These are phyloP conservation scores for Crossaster papposus DNA, from an alignment of 53 echinoderm and acorn worm species.

Conservation along the genomic window DNA sequence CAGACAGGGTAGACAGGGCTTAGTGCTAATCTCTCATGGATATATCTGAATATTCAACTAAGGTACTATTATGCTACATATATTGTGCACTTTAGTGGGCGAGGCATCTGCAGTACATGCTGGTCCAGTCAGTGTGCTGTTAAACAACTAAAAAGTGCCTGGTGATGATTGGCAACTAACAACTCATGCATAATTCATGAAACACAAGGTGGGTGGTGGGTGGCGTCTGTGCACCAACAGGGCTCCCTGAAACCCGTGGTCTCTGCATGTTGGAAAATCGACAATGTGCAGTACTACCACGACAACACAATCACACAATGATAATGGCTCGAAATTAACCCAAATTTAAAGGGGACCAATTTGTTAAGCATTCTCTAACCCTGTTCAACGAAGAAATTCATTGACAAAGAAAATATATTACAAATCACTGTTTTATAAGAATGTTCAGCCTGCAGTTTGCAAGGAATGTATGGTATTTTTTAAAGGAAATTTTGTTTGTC, in stretches of 20 bases:
- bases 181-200: slow-evolving; percentile 51
- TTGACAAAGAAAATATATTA: too few relatives aligned
- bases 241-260: not conserved
- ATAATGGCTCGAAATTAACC: slow-evolving; percentile 46
- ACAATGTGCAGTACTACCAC: not conserved
- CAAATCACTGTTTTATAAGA: too few relatives aligned
- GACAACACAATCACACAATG: slow-evolving; percentile 23
- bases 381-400: too few relatives aligned
- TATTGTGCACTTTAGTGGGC: not conserved
- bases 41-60: not conserved
- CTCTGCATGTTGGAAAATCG: not conserved
- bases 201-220: not conserved
- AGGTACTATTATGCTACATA: not conserved
- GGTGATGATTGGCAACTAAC: not conserved
- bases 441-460: too few relatives aligned
- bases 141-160: not conserved
- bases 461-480: too few relatives aligned
- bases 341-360: not conserved
- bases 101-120: not conserved
- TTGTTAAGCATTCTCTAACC: too few relatives aligned
- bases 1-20: not conserved
- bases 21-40: not conserved
- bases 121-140: not conserved
- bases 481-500: too few relatives aligned
- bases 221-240: not conserved